Base-by-base conservation (phyloP, 2,888 invertebrate species). In the Elgonia sp. region DNA sequence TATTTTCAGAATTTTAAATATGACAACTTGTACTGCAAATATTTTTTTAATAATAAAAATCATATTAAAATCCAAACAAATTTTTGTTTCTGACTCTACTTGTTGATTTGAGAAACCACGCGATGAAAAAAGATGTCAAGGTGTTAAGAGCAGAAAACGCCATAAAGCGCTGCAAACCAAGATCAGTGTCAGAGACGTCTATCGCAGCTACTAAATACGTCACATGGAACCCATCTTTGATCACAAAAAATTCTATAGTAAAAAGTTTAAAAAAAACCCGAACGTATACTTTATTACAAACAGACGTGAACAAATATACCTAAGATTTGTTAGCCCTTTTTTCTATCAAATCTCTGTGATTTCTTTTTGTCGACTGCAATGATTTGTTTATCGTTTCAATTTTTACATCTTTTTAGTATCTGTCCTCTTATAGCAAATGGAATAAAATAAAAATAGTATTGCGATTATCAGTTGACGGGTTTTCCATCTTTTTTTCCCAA, bases 111-210 rank as follows among this genome's bases (percentile, higher is more conserved):
- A n/a, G n/a, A n/a, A n/a, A n/a, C n/a, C n/a, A n/a, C n/a, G n/a
- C 65, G 18, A 29, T 37, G 65, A 77, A 84, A 84, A 84, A 84
- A 77, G 72, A 84, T 84, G 84, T 86, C 86, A 86, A 86, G 86
- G 86, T 70, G 76, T 55, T 46, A 39, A 67, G 40, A 57, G 69
- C 40, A 65, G 73, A 79, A 86, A 86, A 73, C 12, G 75, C 85
- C 85, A 85, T 85, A 79, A 80, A n/a, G n/a, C n/a, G 69, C 37
- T 6, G 72, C 60, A 39, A 21, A 63, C 72, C 84, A 69, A 77
- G 84, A 77, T 84, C 77, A 84, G 72, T 79, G 84, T 79, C 84
- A 84, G 70, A 72, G 65, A 53, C 55, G 75, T 67, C 18, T 42
- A 14, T 55, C 39, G 67, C 75, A 40, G 69, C 18, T 39, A 60